Evolutionary conservation across 2,797 vertebrate species (phyloP), one percentile per base, ranked within the genome.

Genomic region (Thaleichthys pacificus): DNA sequence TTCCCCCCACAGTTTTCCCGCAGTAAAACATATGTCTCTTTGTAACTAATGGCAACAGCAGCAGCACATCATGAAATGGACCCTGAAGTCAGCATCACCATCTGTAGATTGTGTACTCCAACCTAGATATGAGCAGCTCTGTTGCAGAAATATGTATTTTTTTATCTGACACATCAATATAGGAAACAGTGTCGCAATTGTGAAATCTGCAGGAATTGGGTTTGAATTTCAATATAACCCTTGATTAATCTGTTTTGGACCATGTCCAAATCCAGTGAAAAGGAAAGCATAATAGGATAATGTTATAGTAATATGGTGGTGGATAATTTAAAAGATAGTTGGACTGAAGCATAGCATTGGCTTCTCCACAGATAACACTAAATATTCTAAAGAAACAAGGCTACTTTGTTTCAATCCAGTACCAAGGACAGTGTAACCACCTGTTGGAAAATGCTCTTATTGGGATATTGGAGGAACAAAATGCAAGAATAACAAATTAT

Each of bases 341-440:
- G 19, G 51, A n/a, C 51, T n/a, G 9, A 56, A 56, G 51, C 19
- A 56, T 17, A 56, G 51, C 51, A 5, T 56, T 56, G 6, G 51
- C 51, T 64, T 32, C 62, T 69, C 58, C 8, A 22, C 3, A 5
- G 51, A 56, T 7, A 42, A 19, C 8, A 51, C 63, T 6, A n/a
- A 1, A 9, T 56, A 70, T 47, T 2, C 42, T 47, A 14, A 17
- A 42, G 24, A 56, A 68, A 7, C 61, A 79, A 76, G 82, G 2
- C 5, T 19, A 26, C 21, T 81, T 77, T 68, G 79, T 77, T 78
- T 80, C 58, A 66, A 75, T 54, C 75, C 62, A 69, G 74, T 73
- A 64, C 22, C 68, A 61, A 58, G 8, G 42, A 57, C 42, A 42
- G 24, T 60, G 38, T 70, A 71, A 7, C 38, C 11, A 70, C 68